These are phyloP conservation scores for Pseudochirops cupreus DNA, from an alignment of 2,797 vertebrate genomes.

Conservation along the genomic window DNA sequence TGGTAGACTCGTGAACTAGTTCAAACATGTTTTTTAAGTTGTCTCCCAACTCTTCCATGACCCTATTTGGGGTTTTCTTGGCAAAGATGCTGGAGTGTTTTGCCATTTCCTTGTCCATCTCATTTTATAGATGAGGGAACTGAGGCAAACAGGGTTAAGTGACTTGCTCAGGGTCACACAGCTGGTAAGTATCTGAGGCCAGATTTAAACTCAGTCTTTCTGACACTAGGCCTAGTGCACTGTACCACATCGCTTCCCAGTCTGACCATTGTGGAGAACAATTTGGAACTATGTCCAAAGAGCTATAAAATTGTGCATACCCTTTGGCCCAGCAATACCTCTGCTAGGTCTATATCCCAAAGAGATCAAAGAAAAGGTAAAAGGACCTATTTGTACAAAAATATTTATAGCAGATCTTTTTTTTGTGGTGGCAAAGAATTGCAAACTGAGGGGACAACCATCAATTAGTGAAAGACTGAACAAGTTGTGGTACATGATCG, in stretches of 20 bases:
- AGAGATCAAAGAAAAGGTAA: neutral
- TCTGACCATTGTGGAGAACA: neutral
- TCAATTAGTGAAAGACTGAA: neutral
- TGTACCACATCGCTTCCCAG: neutral
- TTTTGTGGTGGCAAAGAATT: neutral
- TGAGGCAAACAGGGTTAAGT: too few relatives aligned
- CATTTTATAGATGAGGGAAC: too few relatives aligned
- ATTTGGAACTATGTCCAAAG: neutral
- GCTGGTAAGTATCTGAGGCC: too few relatives aligned
- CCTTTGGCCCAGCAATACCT: neutral
- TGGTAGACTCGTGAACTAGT: neutral
- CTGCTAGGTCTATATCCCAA: neutral
- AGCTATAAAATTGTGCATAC: neutral
- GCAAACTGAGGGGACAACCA: neutral
- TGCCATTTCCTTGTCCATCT: too few relatives aligned
- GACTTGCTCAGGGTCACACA: too few relatives aligned
- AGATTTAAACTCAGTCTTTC: too few relatives aligned
- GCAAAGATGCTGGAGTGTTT: too few relatives aligned
- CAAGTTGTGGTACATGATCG: neutral
- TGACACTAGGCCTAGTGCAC: too few relatives aligned
- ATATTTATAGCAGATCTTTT: neutral
- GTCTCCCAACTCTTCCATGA: too few relatives aligned
- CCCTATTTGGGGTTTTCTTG: too few relatives aligned
- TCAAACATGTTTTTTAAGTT: too few relatives aligned
- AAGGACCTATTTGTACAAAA: neutral